These are phyloP conservation scores for Oceanodroma leucorhoa DNA, from an alignment of 2,797 vertebrate genomes.

Conservation along the genomic window DNA sequence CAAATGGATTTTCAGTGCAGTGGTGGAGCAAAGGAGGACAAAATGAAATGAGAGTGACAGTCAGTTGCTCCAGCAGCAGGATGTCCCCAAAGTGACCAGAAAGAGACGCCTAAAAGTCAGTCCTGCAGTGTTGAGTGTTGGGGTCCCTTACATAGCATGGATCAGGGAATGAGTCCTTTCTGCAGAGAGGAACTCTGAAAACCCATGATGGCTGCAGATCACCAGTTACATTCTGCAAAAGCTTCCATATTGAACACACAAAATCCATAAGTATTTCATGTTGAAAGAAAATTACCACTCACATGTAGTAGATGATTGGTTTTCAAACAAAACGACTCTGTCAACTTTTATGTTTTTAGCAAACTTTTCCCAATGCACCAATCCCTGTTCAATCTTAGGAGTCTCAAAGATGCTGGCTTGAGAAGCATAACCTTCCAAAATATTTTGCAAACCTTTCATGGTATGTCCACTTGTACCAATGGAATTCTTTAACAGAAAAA, in stretches of 20 bases:
- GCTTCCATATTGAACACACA: background rate
- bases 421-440: slow-evolving; percentile 3
- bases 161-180: background rate
- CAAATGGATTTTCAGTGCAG: background rate
- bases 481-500: slow-evolving; percentile 37
- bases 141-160: background rate
- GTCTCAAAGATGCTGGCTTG: background rate
- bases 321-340: background rate
- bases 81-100: background rate
- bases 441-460: background rate
- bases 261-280: slow-evolving; percentile 20
- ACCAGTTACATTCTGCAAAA: background rate
- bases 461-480: background rate
- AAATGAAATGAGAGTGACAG: background rate
- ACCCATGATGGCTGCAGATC: slow-evolving; percentile 2
- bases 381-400: background rate
- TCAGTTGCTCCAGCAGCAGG: background rate
- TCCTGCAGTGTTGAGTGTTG: background rate
- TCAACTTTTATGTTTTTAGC: background rate
- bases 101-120: background rate
- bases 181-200: slow-evolving; percentile 2
- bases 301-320: background rate
- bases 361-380: background rate
- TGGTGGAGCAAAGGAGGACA: background rate
- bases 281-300: background rate